Evolutionary conservation across 1,140 invertebrate genomes (phyloP).

Genomic region (Anagrus nilaparvatae): DNA sequence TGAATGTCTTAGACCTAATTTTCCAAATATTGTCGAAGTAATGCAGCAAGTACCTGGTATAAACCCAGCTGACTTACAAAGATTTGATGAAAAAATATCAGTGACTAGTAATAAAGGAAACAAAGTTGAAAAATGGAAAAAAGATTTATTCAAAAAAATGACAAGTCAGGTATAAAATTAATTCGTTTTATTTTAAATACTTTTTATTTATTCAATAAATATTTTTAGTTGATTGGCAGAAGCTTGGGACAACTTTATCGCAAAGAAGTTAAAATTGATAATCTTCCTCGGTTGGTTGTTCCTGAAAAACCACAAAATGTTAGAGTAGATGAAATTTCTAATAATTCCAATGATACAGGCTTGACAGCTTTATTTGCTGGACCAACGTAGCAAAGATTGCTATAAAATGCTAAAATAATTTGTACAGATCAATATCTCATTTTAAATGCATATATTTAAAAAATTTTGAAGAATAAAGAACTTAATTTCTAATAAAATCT

Average conservation of each 20-base stretch:
- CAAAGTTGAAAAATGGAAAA: slow-evolving; percentile 79
- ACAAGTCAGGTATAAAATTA: slow-evolving; percentile 56
- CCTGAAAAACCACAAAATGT: slow-evolving; percentile 45
- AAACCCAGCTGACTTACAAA: slow-evolving; percentile 63
- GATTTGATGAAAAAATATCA: slow-evolving; percentile 75
- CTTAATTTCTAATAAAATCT: slow-evolving; percentile 2
- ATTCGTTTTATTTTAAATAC: slow-evolving; percentile 1
- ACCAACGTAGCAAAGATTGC: slow-evolving; percentile 35
- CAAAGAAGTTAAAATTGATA: slow-evolving; percentile 73
- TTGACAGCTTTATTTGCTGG: slow-evolving; percentile 43
- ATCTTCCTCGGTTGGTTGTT: slow-evolving; percentile 58
- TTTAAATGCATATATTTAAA: slow-evolving; percentile 27
- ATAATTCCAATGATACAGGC: slow-evolving; percentile 35
- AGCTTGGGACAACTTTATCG: slow-evolving; percentile 76
- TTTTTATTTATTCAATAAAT: slow-evolving; percentile 10
- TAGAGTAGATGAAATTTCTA: slow-evolving; percentile 39
- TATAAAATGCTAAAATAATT: slow-evolving; percentile 21
- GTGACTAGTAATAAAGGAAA: slow-evolving; percentile 57
- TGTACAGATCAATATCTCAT: slow-evolving; percentile 28
- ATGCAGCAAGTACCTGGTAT: slow-evolving; percentile 68
- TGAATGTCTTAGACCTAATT: slow-evolving; percentile 65
- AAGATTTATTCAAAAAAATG: slow-evolving; percentile 82
- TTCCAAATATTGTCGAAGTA: slow-evolving; percentile 55
- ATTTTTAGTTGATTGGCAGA: slow-evolving; percentile 58
- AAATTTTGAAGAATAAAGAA: slow-evolving; percentile 7